A percentile compares a stretch with the other conserved stretches of the same genome.
phyloP scores from a whole-genome alignment of 2,797 vertebrate species.

The Fistularia commersonii region DNA sequence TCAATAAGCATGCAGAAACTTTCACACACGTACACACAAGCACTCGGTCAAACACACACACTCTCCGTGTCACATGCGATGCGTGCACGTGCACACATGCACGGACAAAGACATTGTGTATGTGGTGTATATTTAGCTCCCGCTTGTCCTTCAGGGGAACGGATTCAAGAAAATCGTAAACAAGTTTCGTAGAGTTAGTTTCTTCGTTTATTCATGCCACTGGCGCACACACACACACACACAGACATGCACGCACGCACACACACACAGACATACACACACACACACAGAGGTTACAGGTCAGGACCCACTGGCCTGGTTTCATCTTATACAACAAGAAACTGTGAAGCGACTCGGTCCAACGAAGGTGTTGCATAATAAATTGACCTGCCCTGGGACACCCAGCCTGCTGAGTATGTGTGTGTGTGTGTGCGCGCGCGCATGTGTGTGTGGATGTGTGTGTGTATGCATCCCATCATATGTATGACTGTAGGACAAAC shows the following conservation, averaged over 20 bases:
- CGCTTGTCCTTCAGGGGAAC: too few relatives aligned
- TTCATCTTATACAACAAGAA: conserved; percentile 27
- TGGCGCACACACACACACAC: conserved; percentile 24
- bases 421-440: conserved; percentile 6
- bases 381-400: conserved; percentile 2
- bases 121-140: too few relatives aligned
- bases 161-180: too few relatives aligned
- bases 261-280: conserved; percentile 12
- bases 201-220: background rate
- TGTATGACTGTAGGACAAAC: too few relatives aligned
- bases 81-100: too few relatives aligned
- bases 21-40: too few relatives aligned
- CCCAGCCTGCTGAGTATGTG: conserved; percentile 9
- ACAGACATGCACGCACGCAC: conserved; percentile 15
- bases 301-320: conserved; percentile 28
- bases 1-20: too few relatives aligned
- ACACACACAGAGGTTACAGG: conserved; percentile 4
- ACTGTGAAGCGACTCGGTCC: conserved; percentile 10
- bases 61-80: too few relatives aligned
- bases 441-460: conserved; percentile 6
- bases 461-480: background rate
- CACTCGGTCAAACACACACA: too few relatives aligned
- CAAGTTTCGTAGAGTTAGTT: too few relatives aligned
- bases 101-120: too few relatives aligned
- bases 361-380: conserved; percentile 1